Evolutionary conservation across 1,140 invertebrate genomes (phyloP).

Genomic region (Archivesica marissinica): DNA sequence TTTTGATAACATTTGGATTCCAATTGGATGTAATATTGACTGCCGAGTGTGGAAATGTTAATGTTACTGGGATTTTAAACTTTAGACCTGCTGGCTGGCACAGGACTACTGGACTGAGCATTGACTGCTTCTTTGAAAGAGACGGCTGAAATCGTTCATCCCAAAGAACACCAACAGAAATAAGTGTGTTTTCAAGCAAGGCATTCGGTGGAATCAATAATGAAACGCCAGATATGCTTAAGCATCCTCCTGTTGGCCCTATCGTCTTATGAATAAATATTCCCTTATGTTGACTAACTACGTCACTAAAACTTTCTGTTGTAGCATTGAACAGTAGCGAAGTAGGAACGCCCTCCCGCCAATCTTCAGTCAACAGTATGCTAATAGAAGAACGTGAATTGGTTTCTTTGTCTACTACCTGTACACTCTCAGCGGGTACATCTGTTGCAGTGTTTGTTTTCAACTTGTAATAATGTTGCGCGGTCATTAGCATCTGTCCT

Average conservation of each 20-base stretch:
- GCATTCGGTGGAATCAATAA: constrained; percentile 42
- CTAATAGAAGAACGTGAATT: constrained; percentile 15
- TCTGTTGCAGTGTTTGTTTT: constrained; percentile 1
- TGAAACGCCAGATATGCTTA: constrained; percentile 35
- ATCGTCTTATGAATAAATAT: constrained; percentile 50
- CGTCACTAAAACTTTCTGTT: not conserved
- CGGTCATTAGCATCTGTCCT: constrained; percentile 22
- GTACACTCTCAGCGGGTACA: constrained; percentile 23
- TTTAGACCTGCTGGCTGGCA: constrained; percentile 44
- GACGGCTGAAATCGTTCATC: constrained; percentile 35
- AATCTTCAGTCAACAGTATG: constrained; percentile 18
- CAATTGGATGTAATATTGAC: constrained; percentile 14
- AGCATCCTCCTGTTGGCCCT: not conserved
- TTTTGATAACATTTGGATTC: constrained; percentile 31
- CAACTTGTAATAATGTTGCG: constrained; percentile 39
- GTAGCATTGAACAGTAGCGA: not conserved
- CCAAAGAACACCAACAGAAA: constrained; percentile 50
- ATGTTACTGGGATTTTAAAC: constrained; percentile 32
- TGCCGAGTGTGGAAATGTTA: constrained; percentile 55
- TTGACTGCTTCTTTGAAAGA: constrained; percentile 13
- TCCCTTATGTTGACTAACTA: constrained; percentile 38
- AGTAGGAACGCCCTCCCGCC: constrained; percentile 39
- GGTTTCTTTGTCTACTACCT: not conserved
- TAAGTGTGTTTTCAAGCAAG: constrained; percentile 19
- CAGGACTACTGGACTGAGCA: constrained; percentile 51